Evolutionary conservation across 2,888 invertebrate species (phyloP).

Genomic region (Galerucella calmariensis): DNA sequence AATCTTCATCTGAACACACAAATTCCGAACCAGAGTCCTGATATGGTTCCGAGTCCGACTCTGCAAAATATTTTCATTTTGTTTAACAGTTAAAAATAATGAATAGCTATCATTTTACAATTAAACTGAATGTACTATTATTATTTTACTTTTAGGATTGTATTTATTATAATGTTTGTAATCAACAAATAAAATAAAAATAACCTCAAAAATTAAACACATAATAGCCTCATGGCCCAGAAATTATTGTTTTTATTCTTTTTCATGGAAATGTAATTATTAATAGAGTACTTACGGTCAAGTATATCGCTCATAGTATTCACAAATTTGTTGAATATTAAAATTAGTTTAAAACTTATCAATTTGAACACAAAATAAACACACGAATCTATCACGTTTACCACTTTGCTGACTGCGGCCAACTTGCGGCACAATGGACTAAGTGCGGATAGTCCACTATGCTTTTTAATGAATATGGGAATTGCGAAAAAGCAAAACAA

Average conservation of each 20-base stretch:
- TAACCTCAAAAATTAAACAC: not conserved
- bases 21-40: constrained; percentile 28
- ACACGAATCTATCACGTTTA: not conserved
- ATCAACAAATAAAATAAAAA: constrained; percentile 1
- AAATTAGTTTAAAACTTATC: not conserved
- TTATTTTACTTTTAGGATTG: not conserved
- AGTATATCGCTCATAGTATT: not conserved
- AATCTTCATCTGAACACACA: constrained; percentile 6
- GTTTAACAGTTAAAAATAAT: not conserved
- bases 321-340: not conserved
- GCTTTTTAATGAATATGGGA: not conserved
- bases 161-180: not conserved
- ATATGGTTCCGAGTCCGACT: constrained; percentile 7
- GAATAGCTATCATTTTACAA: not conserved
- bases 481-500: not conserved
- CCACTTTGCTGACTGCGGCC: not conserved
- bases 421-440: not conserved
- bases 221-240: not conserved
- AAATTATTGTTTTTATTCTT: not conserved
- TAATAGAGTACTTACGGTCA: not conserved
- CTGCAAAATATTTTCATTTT: constrained; percentile 1
- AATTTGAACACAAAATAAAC: not conserved
- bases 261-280: not conserved
- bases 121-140: not conserved
- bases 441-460: constrained; percentile 10